Percentiles rank a stretch among this genome's conserved stretches.
phyloP scores from a whole-genome alignment of 2,888 invertebrate species.

The Lithophane socia region DNA sequence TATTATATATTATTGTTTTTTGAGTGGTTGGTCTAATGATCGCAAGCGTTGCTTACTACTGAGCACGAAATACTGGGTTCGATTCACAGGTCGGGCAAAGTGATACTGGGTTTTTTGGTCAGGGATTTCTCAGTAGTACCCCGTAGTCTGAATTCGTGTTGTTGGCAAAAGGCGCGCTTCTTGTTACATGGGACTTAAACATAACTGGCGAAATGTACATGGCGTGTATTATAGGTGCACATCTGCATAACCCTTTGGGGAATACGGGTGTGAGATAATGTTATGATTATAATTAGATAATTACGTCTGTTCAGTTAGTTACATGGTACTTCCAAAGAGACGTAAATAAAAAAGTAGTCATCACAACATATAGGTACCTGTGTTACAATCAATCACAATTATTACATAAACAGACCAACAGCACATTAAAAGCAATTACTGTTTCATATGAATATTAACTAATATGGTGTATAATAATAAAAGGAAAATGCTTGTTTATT shows the following conservation, averaged over 20 bases:
- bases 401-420: not conserved
- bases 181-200: not conserved
- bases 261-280: not conserved
- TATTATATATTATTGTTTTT: not conserved
- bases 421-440: constrained; percentile 26
- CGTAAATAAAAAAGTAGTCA: not conserved
- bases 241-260: no score
- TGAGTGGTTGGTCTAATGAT: no score
- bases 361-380: no score
- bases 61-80: not conserved
- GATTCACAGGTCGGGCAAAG: no score
- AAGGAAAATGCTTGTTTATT: constrained; percentile 46
- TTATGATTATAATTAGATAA: not conserved
- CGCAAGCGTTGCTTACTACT: not conserved
- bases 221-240: not conserved
- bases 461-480: constrained; percentile 2
- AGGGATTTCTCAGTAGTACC: not conserved
- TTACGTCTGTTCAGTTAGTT: not conserved
- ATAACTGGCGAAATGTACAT: not conserved
- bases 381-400: constrained; percentile 26
- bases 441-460: constrained; percentile 20
- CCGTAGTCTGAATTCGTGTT: not conserved
- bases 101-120: no score
- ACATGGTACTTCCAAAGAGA: not conserved
- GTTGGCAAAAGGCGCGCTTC: not conserved